phyloP scores from a whole-genome alignment of 2,797 vertebrate species.

The Nannoperca obscura region DNA sequence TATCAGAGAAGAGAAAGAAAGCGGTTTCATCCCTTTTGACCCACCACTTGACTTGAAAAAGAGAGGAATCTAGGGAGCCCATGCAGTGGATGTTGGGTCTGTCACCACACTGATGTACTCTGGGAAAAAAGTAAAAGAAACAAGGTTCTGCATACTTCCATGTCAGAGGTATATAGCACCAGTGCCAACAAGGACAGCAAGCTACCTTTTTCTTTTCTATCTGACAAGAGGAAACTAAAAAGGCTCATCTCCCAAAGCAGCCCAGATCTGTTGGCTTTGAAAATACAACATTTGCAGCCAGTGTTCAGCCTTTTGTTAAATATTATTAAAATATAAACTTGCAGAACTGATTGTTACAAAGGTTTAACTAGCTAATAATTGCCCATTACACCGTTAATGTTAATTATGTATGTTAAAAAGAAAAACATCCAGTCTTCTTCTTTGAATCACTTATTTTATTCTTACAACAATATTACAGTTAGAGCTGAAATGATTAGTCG shows the following conservation, averaged over 20 bases:
- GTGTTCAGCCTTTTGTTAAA: constrained; percentile 2
- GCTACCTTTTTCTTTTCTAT: constrained; percentile 1
- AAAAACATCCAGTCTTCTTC: neutral
- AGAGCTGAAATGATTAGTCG: neutral
- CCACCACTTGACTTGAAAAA: constrained; percentile 73
- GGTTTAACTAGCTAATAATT: neutral
- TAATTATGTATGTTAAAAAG: neutral
- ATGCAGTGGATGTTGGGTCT: constrained; percentile 47
- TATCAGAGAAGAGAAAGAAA: constrained; percentile 65
- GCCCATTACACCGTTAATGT: neutral
- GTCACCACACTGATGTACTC: constrained; percentile 57
- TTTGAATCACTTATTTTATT: neutral
- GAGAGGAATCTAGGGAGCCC: constrained; percentile 43
- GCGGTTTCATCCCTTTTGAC: constrained; percentile 71
- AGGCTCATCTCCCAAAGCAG: constrained; percentile 33
- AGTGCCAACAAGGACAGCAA: constrained; percentile 37
- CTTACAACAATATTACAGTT: constrained; percentile 1
- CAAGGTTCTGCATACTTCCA: constrained; percentile 34
- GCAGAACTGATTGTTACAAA: neutral
- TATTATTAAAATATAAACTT: neutral
- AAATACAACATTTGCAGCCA: constrained; percentile 24
- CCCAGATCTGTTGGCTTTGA: constrained; percentile 28
- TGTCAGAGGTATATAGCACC: constrained; percentile 44
- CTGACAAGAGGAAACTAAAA: constrained; percentile 45
- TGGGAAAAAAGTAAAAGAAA: neutral